Evolutionary conservation across 2,797 vertebrate species (phyloP).

Genomic region (Artibeus lituratus): DNA sequence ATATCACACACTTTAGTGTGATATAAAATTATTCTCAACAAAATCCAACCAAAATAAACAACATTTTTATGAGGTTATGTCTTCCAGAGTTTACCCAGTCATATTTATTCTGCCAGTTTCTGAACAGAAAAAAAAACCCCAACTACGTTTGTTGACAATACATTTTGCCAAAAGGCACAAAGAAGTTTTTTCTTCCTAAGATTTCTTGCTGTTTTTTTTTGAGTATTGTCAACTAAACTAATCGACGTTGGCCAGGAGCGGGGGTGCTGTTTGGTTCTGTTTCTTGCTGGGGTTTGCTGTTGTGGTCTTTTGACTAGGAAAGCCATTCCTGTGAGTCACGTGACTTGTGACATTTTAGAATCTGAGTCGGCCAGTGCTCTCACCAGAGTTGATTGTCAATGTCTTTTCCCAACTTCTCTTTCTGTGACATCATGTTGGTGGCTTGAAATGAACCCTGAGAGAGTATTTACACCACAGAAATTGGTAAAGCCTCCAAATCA

Average conservation of each 20-base stretch:
- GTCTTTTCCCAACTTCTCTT: background rate
- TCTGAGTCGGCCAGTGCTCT: fast-evolving
- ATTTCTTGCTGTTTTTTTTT: background rate
- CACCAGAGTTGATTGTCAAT: fast-evolving
- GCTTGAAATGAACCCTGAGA: background rate
- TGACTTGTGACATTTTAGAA: background rate
- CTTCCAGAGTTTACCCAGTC: background rate
- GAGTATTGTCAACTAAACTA: background rate
- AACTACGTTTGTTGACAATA: background rate
- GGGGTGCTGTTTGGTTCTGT: background rate
- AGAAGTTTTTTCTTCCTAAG: background rate
- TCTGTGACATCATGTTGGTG: background rate
- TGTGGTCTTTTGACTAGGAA: background rate
- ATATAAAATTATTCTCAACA: background rate
- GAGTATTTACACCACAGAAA: background rate
- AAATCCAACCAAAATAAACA: background rate
- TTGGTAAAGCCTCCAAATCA: background rate
- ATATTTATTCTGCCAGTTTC: background rate
- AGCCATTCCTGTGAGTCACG: background rate
- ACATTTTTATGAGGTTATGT: background rate
- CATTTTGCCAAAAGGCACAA: background rate
- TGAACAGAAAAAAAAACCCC: background rate
- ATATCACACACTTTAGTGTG: no score
- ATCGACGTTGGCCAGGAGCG: no score
- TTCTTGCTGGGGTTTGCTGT: background rate